Percentiles rank a stretch among this genome's conserved stretches.
Conservation (phyloP, 2,113 vertebrate species). For the Bungarus multicinctus region DNA sequence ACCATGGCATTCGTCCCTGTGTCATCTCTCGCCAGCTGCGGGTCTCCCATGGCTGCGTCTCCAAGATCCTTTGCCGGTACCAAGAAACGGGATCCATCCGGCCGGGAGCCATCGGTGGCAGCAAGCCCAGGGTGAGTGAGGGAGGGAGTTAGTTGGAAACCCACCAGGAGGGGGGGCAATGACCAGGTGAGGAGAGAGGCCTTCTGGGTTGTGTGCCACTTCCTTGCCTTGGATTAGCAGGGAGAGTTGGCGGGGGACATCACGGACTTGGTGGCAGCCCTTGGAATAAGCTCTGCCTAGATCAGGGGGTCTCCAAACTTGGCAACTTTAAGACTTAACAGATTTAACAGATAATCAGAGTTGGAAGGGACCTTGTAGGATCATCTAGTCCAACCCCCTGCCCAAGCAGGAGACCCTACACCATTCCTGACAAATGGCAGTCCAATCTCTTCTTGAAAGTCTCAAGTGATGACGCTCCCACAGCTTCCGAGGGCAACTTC, state of each 20-base stretch:
- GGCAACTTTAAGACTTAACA: too few relatives aligned
- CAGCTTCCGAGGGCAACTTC: too few relatives aligned
- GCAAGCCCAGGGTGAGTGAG: slow-evolving; percentile 97
- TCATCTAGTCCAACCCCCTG: too few relatives aligned
- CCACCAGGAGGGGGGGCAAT: neutral
- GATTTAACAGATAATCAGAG: too few relatives aligned
- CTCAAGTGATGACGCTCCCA: too few relatives aligned
- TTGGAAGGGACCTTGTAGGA: too few relatives aligned
- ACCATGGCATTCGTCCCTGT: slow-evolving; percentile 96
- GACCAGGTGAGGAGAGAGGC: fast-evolving
- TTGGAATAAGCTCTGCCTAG: neutral
- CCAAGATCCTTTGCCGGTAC: slow-evolving; percentile 98
- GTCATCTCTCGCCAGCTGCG: slow-evolving; percentile 96
- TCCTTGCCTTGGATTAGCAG: neutral
- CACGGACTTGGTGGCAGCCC: neutral
- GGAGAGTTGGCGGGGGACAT: neutral
- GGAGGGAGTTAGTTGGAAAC: slow-evolving; percentile 70
- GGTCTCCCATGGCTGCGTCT: slow-evolving; percentile 96
- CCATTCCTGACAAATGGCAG: too few relatives aligned
- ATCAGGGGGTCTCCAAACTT: too few relatives aligned
- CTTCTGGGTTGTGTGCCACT: too few relatives aligned
- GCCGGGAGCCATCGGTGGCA: slow-evolving; percentile 95
- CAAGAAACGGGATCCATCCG: slow-evolving; percentile 98
- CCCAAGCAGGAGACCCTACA: too few relatives aligned
- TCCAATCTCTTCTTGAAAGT: too few relatives aligned